Conservation (phyloP, 2,113 vertebrate species). For the Otocyon megalotis region DNA sequence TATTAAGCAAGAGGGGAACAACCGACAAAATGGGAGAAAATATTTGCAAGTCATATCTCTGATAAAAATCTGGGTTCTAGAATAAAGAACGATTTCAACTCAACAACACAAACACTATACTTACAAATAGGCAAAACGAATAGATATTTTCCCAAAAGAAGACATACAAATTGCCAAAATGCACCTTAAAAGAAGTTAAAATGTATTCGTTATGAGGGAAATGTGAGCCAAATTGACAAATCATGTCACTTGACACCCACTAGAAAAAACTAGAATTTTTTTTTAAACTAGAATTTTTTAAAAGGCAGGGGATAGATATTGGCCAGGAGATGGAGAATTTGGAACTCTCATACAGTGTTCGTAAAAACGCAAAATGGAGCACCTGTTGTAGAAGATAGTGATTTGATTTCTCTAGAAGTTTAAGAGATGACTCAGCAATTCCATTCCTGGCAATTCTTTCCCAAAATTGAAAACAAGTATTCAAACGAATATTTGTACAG, state of each 20-base stretch:
- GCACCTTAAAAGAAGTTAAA: neutral
- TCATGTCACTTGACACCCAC: no score
- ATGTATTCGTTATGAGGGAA: neutral
- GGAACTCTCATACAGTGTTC: neutral
- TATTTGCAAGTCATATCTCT: neutral
- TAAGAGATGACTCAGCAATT: neutral
- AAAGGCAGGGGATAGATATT: neutral
- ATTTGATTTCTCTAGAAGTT: neutral
- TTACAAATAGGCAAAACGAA: neutral
- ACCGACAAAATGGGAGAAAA: neutral
- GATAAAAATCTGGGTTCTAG: neutral
- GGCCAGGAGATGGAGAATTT: neutral
- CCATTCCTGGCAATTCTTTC: neutral
- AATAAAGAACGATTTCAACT: neutral
- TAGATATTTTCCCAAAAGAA: neutral
- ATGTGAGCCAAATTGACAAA: neutral
- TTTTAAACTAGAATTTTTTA: neutral
- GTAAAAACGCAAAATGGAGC: neutral
- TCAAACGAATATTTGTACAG: neutral
- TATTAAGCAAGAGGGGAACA: neutral
- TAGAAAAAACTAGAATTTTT: neutral
- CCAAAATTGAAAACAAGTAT: neutral
- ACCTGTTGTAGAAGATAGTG: neutral
- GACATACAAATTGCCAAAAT: neutral
- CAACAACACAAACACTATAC: neutral